Evolutionary conservation across 2,113 vertebrate species (phyloP).

Genomic region (Sapajus apella): DNA sequence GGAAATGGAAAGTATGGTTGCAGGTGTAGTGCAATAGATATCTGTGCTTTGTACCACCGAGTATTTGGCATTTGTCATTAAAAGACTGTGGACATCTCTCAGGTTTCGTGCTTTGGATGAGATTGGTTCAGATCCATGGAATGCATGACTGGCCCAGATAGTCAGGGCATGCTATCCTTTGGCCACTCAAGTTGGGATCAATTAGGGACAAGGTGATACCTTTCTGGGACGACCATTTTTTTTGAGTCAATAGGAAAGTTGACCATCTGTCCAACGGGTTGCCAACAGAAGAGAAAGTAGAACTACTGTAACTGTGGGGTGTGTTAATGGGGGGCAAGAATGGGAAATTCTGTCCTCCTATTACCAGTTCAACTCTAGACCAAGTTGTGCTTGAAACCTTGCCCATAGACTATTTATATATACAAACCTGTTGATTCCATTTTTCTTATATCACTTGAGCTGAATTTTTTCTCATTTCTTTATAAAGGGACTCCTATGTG

Average conservation of each 20-base stretch:
- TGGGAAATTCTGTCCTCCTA: background rate
- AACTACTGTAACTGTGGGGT: background rate
- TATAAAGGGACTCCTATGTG: background rate
- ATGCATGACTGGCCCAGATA: background rate
- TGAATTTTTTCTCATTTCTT: background rate
- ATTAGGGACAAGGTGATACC: fast-evolving
- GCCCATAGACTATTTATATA: background rate
- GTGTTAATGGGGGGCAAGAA: background rate
- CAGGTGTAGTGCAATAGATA: background rate
- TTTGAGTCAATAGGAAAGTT: background rate
- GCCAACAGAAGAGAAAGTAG: background rate
- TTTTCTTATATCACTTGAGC: background rate
- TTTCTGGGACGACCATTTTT: background rate
- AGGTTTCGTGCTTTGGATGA: background rate
- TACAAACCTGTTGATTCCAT: background rate
- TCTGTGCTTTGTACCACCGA: background rate
- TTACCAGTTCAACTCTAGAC: background rate
- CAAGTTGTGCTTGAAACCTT: background rate
- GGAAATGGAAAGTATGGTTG: background rate
- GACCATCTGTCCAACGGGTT: background rate
- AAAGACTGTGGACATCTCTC: background rate
- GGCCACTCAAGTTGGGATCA: background rate
- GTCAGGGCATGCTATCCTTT: background rate
- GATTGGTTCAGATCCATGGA: background rate
- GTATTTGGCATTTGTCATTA: background rate